Evolutionary conservation across 2,113 vertebrate genomes (phyloP).

Genomic region (Thalassarche chlororhynchos): DNA sequence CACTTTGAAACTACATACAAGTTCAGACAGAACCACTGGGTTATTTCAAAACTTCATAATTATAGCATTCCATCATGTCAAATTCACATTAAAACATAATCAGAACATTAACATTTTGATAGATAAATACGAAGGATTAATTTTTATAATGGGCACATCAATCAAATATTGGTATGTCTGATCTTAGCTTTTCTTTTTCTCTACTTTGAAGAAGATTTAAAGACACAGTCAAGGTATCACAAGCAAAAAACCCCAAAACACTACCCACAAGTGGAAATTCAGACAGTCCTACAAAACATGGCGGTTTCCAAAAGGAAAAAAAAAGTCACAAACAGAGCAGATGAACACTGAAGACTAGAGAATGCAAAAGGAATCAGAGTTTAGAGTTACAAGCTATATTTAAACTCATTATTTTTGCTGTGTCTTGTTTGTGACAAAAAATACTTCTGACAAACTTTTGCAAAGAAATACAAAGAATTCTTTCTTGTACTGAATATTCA

Average conservation of each 20-base stretch:
- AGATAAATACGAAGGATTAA: not conserved
- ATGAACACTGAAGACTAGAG: not conserved
- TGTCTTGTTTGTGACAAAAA: not conserved
- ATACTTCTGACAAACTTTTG: not conserved
- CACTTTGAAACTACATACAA: not conserved
- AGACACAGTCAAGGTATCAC: not conserved
- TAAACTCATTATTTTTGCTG: not conserved
- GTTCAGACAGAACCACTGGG: not conserved
- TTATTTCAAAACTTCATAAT: not conserved
- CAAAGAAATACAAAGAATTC: not conserved
- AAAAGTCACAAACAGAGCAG: not conserved
- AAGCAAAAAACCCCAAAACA: not conserved
- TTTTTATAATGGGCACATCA: not conserved
- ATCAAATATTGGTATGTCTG: not conserved
- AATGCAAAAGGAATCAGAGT: not conserved
- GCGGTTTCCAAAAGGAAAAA: not conserved
- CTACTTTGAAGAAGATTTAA: not conserved
- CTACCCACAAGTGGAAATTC: not conserved
- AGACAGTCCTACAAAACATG: not conserved
- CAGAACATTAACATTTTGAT: conserved; percentile 6
- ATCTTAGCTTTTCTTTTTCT: not conserved
- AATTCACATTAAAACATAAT: not conserved
- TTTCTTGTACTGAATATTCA: not conserved
- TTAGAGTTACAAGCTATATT: not conserved
- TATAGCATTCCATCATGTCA: not conserved